Conservation (phyloP, 2,113 vertebrate species). For the Ciconia stormi region DNA sequence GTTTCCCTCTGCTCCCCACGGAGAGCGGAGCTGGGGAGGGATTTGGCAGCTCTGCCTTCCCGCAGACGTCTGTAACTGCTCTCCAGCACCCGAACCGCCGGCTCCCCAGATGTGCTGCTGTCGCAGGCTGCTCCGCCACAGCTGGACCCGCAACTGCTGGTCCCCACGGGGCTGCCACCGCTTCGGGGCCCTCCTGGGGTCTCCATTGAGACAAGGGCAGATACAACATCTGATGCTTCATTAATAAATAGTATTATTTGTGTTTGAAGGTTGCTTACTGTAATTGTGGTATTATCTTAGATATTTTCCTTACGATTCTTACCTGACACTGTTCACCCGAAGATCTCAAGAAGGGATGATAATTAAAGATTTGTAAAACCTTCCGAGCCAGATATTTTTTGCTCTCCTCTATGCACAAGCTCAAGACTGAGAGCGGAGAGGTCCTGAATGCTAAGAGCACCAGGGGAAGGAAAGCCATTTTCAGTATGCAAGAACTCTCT, state of each 20-base stretch:
- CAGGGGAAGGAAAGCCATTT: neutral
- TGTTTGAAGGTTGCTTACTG: neutral
- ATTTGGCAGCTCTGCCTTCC: neutral
- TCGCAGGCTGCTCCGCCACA: neutral
- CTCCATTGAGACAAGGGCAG: neutral
- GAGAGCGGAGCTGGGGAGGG: neutral
- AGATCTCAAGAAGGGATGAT: neutral
- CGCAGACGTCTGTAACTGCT: rapidly evolving
- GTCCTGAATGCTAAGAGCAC: neutral
- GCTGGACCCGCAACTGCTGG: neutral
- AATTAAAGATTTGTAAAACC: neutral
- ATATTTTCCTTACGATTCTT: neutral
- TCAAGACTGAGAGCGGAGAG: neutral
- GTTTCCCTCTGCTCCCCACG: neutral
- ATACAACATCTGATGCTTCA: neutral
- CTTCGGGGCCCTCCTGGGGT: neutral
- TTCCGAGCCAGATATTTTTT: neutral
- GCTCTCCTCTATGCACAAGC: neutral
- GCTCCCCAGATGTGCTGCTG: neutral
- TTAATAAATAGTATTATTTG: neutral
- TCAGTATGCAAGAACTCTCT: neutral
- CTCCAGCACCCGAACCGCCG: neutral
- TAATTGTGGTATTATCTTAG: rapidly evolving
- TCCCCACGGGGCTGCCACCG: neutral
- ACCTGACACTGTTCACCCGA: neutral